Evolutionary conservation across 2,888 invertebrate genomes (phyloP), one percentile per base, ranked within the genome.

Genomic region (Plagiodera versicolora): DNA sequence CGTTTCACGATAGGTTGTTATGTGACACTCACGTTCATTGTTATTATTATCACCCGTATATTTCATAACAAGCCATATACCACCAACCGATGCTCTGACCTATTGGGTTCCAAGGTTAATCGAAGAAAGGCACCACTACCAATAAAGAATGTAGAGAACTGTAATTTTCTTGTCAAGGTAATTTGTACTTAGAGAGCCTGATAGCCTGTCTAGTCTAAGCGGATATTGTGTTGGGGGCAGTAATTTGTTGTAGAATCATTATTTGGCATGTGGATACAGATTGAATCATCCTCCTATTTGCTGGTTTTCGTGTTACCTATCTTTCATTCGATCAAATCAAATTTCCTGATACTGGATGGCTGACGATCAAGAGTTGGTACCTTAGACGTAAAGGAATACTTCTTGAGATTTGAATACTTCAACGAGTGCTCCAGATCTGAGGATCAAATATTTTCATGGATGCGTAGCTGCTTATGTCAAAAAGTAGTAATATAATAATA

Each of bases 1-100:
- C 32, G 9, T 32, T 32, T 32, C 11, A 32, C 11, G 32, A 32
- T 30, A 17, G 19, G 17, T 32, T 32, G 32, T 50, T 30, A 50
- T 50, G 50, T 32, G 50, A 50, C 50, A 50, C 30, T 50, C 50
- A 11, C 50, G 17, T 50, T 30, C n/a, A 32, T 32, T 32, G 32
- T 32, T 32, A 32, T 32, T 18, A 50, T 50, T 50, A 50, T 50
- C 28, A 50, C 24, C 18, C 50, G 16, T 50, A 32, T 50, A 50
- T 30, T 19, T 30, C 14, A 9, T 50, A 49, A 50, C 46, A 14
- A 30, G 32, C 32, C 50, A 50, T 50, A 50, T 50, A 50, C 50
- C 50, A 50, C 50, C 50, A 32, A 50, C 50, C 50, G 50, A 50
- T 50, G 50, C 30, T 50, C 50, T 50, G 50, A 50, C 50, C 50